Conservation (phyloP, 2,113 vertebrate genomes). For the Propithecus coquereli region DNA sequence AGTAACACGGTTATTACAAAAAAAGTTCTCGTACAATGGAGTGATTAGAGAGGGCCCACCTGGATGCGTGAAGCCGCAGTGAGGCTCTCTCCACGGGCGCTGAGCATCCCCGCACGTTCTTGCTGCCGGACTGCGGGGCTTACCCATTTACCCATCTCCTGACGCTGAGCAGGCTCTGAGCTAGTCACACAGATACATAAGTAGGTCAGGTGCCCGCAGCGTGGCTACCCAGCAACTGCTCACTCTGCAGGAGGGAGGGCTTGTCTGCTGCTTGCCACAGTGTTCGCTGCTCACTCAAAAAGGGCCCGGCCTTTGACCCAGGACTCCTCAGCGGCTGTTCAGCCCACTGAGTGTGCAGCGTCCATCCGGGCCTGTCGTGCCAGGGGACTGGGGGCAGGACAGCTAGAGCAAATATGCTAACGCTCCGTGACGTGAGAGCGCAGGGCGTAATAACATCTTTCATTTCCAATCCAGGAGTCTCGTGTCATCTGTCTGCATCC, state of each 20-base stretch:
- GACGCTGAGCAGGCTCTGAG: not conserved
- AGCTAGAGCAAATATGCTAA: rapidly evolving
- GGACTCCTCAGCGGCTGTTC: not conserved
- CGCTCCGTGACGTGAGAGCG: not conserved
- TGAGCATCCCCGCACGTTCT: rapidly evolving
- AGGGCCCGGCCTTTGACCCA: rapidly evolving
- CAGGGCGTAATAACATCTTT: rapidly evolving
- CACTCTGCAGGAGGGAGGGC: not conserved
- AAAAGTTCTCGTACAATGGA: not conserved
- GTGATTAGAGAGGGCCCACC: not conserved
- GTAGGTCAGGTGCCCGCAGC: not conserved
- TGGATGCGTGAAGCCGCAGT: not conserved
- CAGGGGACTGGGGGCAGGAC: not conserved
- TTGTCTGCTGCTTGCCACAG: not conserved
- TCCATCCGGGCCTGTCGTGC: rapidly evolving
- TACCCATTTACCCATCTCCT: rapidly evolving
- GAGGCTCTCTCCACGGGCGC: not conserved
- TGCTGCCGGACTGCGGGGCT: too few relatives aligned
- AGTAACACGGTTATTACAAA: not conserved
- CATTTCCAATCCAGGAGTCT: not conserved
- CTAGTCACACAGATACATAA: not conserved
- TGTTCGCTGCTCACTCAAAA: not conserved
- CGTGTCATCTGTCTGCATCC: not conserved
- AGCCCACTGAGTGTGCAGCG: not conserved
- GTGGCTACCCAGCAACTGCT: not conserved